Percentiles rank a stretch among this genome's conserved stretches.
Evolutionary conservation across 2,888 invertebrate genomes (phyloP).

Genomic region (Amblyjoppa fuscipennis): DNA sequence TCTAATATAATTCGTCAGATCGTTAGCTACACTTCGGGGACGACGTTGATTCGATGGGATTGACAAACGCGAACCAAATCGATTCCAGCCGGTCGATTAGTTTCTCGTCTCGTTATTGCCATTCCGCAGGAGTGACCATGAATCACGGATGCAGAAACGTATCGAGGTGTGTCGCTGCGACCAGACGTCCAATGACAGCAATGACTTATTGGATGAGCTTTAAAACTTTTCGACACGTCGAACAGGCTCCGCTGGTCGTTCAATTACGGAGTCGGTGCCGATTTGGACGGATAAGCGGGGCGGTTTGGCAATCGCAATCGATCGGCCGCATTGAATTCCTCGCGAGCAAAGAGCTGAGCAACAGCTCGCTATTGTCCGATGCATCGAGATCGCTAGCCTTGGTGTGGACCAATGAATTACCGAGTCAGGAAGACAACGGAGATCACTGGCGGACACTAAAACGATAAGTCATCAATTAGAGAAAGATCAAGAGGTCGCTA

Average conservation of each 20-base stretch:
- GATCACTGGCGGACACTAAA: not conserved
- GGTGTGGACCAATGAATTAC: not conserved
- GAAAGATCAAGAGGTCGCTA: not conserved
- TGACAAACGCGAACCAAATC: conserved; percentile 26
- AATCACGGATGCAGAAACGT: conserved; percentile 32
- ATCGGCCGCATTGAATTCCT: not conserved
- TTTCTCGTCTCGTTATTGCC: not conserved
- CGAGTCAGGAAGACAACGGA: not conserved
- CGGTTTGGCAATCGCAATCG: not conserved
- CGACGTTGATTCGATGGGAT: conserved; percentile 1
- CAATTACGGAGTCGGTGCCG: not conserved
- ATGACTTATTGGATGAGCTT: conserved; percentile 8
- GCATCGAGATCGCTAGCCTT: not conserved
- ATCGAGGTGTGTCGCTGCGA: not conserved
- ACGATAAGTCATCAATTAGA: not conserved
- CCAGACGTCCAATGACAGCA: not conserved
- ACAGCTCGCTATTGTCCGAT: not conserved
- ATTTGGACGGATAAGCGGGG: not conserved
- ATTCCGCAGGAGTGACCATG: conserved; percentile 14
- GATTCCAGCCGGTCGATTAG: not conserved
- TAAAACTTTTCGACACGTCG: not conserved
- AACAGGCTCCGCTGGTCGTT: not conserved
- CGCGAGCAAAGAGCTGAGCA: not conserved
- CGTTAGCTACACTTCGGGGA: not conserved
- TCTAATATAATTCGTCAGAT: conserved; percentile 9